phyloP scores from a whole-genome alignment of 2,113 vertebrate genomes.

The Melanocharis versteri region DNA sequence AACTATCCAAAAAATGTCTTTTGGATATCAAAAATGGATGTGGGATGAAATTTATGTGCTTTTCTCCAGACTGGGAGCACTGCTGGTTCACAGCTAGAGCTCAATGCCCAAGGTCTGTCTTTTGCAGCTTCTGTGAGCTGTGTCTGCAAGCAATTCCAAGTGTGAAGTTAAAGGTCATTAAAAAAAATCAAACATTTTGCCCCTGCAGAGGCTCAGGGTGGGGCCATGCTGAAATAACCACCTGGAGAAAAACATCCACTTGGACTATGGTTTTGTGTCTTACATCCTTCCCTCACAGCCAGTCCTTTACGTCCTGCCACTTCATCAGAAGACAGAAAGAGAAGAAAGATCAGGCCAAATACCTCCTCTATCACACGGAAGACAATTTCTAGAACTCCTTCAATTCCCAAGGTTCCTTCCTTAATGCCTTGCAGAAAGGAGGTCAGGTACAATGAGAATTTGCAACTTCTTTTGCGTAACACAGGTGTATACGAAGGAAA shows the following conservation, averaged over 20 bases:
- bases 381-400: not conserved
- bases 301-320: not conserved
- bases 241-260: not conserved
- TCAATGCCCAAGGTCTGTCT: not conserved
- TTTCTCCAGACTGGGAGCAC: not conserved
- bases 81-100: not conserved
- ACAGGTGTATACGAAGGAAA: not conserved
- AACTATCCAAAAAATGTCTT: not conserved
- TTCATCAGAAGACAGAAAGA: not conserved
- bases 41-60: not conserved
- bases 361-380: not conserved
- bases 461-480: not conserved
- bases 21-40: not conserved
- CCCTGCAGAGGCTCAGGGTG: not conserved
- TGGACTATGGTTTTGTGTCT: not conserved
- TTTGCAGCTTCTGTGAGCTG: not conserved
- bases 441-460: not conserved
- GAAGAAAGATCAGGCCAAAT: not conserved
- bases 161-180: not conserved
- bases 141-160: not conserved
- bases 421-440: not conserved
- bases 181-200: not conserved
- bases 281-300: not conserved
- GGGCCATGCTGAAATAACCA: constrained; percentile 22
- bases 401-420: not conserved